Evolutionary conservation across 1,140 invertebrate species (phyloP), one percentile per base, ranked within the genome.

Genomic region (Zaprionus nigranus): DNA sequence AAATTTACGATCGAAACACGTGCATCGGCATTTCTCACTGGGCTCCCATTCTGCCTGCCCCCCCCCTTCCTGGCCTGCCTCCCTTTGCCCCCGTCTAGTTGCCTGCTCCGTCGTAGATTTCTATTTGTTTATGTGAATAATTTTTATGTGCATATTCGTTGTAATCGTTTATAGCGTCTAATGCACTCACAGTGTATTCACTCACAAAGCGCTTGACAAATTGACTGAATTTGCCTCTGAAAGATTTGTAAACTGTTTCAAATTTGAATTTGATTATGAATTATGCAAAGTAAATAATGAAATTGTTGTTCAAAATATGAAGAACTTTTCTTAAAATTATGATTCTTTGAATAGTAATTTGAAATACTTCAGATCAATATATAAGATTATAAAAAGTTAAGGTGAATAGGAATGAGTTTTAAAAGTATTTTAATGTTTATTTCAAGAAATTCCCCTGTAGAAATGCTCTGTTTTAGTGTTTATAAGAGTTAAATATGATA

Each of bases 1-100:
- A 87, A 87, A 87, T 87, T 88, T 87, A 87, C 84, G 84, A 81
- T 88, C 80, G 83, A 75, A 67, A 78, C 85, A 87, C 83, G 83
- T 87, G 83, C 84, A 88, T 87, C 88, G 74, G 73, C 83, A 88
- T 84, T 68, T 66, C 73, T 75, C 71, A 75, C 80, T 66, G 72
- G 77, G 58, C 49, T 75, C 77, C 72, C 68, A 78, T 86, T 86
- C 79, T 72, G 54, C 66, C 72, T 76, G 63, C n/a, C n/a, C 38
- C 20, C 20, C 40, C n/a, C 40, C 11, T 53, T 15, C 59, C 12
- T 20, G 24, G 36, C 46, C 15, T 22, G n/a, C 57, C n/a, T n/a
- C n/a, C n/a, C n/a, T n/a, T n/a, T n/a, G n/a, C n/a, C n/a, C n/a
- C n/a, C n/a, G n/a, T n/a, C n/a, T n/a, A n/a, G n/a, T n/a, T n/a